A percentile compares a stretch with the other conserved stretches of the same genome.
Conservation (phyloP, 2,888 invertebrate genomes). For the Herminia tarsipennalis region DNA sequence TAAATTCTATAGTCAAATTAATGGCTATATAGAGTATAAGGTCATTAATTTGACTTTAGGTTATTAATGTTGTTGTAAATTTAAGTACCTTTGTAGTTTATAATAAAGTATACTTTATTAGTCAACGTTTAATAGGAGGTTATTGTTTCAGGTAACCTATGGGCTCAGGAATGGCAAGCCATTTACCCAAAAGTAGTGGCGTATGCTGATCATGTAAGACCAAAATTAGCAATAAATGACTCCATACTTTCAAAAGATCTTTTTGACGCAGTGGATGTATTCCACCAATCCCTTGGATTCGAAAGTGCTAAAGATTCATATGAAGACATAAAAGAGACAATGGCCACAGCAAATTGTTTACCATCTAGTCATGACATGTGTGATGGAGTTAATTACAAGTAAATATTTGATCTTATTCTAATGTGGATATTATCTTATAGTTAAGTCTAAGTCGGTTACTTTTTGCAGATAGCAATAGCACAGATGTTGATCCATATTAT, state of each 20-base stretch:
- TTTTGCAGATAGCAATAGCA: too few species aligned
- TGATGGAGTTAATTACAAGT: conserved; percentile 88
- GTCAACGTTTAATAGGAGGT: too few species aligned
- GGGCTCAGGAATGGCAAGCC: conserved; percentile 88
- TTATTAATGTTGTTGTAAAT: too few species aligned
- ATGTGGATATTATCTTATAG: too few species aligned
- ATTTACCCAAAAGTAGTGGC: conserved; percentile 79
- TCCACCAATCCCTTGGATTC: conserved; percentile 87
- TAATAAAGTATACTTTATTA: too few species aligned
- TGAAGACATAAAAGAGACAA: conserved; percentile 86
- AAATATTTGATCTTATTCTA: conserved; percentile 28
- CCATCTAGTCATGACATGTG: conserved; percentile 90
- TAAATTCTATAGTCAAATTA: too few species aligned
- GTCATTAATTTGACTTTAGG: too few species aligned
- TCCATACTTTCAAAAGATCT: conserved; percentile 75
- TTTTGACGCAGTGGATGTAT: conserved; percentile 86
- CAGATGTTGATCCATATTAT: too few species aligned
- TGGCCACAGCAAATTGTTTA: conserved; percentile 86
- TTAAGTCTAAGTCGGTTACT: too few species aligned
- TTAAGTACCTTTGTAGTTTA: too few species aligned
- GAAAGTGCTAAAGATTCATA: conserved; percentile 86
- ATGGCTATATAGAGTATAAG: too few species aligned
- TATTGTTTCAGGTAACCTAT: conserved; percentile 86
- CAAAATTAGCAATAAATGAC: conserved; percentile 72
- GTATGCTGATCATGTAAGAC: conserved; percentile 82